phyloP scores from a whole-genome alignment of 2,888 invertebrate genomes.

The Actias luna region DNA sequence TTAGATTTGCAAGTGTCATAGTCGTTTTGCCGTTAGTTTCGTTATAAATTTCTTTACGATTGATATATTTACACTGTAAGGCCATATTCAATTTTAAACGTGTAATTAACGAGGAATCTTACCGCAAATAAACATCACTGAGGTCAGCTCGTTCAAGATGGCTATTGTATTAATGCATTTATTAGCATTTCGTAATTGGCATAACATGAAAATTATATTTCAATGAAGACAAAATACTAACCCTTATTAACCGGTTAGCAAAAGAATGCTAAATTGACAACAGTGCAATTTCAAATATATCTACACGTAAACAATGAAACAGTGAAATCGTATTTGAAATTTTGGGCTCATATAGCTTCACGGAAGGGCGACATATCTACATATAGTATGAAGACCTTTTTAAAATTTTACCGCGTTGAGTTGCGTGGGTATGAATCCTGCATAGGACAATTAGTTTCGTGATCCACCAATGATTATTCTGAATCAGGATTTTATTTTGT shows the following conservation, averaged over 20 bases:
- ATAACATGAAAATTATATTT: not conserved
- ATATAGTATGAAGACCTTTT: no score
- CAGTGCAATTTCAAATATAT: not conserved
- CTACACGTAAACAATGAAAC: not conserved
- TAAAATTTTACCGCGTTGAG: no score
- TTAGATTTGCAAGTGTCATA: constrained; percentile 5
- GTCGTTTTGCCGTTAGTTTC: not conserved
- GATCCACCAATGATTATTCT: no score
- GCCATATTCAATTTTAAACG: not conserved
- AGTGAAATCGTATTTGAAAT: no score
- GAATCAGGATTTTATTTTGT: no score
- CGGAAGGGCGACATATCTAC: no score
- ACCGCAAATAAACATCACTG: not conserved
- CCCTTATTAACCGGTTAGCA: no score
- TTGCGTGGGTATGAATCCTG: no score
- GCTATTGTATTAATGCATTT: not conserved
- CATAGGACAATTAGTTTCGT: no score
- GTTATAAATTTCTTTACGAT: not conserved
- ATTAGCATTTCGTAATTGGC: not conserved
- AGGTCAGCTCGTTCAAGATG: not conserved
- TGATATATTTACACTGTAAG: not conserved
- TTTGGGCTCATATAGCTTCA: no score
- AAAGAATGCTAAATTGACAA: not conserved
- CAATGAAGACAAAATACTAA: no score
- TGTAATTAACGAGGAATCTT: not conserved